These are phyloP conservation scores for Symphodus melops DNA, from an alignment of 2,113 vertebrate species.

Conservation along the genomic window DNA sequence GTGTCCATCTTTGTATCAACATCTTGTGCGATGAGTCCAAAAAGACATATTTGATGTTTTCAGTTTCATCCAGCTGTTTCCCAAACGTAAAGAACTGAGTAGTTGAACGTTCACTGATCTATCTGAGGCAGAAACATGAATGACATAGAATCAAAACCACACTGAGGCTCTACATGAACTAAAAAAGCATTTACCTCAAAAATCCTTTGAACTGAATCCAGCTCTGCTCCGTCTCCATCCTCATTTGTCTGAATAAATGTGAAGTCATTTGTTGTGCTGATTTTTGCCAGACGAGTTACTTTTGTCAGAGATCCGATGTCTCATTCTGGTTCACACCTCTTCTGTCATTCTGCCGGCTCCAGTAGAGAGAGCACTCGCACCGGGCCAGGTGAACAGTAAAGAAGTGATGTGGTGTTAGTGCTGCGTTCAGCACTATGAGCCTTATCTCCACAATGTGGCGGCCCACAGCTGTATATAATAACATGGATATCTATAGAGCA, in stretches of 20 bases:
- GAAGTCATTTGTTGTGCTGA: conserved; percentile 15
- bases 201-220: neutral
- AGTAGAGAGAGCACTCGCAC: neutral
- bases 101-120: neutral
- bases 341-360: conserved; percentile 21
- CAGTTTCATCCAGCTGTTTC: neutral
- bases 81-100: neutral
- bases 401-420: conserved; percentile 45
- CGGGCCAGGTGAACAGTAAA: conserved; percentile 48
- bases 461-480: conserved; percentile 33
- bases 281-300: conserved; percentile 21
- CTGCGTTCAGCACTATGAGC: conserved; percentile 50
- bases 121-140: neutral
- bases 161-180: neutral
- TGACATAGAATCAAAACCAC: neutral
- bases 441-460: conserved; percentile 44
- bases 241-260: conserved; percentile 14
- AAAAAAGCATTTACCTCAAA: conserved; percentile 22
- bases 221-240: neutral
- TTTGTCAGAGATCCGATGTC: conserved; percentile 23
- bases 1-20: neutral
- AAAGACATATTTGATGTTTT: neutral
- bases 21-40: neutral
- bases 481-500: neutral
- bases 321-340: conserved; percentile 23